A percentile compares a stretch with the other conserved stretches of the same genome.
Conservation (phyloP, 2,113 vertebrate species). For the Microcebus tavaratra region DNA sequence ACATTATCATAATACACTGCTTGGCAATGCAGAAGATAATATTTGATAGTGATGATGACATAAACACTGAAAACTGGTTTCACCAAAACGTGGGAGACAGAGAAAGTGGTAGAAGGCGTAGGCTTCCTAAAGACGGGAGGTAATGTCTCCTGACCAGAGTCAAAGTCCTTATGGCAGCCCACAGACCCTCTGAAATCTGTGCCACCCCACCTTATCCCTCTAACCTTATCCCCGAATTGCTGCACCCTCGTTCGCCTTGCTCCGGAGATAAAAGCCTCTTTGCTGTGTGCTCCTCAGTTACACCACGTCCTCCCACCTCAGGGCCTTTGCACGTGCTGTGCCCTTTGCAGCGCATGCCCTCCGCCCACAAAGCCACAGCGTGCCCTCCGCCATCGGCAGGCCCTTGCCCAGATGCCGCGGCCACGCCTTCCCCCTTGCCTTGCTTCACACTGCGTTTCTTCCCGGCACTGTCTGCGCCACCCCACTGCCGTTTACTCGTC, state of each 20-base stretch:
- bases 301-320: not conserved
- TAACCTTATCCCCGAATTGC: rapidly evolving
- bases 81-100: not conserved
- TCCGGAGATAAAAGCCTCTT: not conserved
- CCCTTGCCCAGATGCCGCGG: not conserved
- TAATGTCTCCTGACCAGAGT: not conserved
- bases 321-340: not conserved
- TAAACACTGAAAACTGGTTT: not conserved
- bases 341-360: not conserved
- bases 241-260: not conserved
- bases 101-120: not conserved
- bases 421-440: too few relatives aligned
- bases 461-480: not conserved
- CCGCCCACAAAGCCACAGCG: too few relatives aligned
- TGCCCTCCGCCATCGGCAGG: not conserved
- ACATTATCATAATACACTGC: not conserved
- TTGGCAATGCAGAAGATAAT: not conserved
- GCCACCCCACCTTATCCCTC: not conserved
- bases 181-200: rapidly evolving
- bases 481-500: not conserved
- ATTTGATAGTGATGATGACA: not conserved
- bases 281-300: not conserved
- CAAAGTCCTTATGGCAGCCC: not conserved
- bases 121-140: not conserved
- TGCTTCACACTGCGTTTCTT: not conserved